These are phyloP conservation scores for Microplitis demolitor DNA, from an alignment of 1,140 invertebrate genomes.

Conservation along the genomic window DNA sequence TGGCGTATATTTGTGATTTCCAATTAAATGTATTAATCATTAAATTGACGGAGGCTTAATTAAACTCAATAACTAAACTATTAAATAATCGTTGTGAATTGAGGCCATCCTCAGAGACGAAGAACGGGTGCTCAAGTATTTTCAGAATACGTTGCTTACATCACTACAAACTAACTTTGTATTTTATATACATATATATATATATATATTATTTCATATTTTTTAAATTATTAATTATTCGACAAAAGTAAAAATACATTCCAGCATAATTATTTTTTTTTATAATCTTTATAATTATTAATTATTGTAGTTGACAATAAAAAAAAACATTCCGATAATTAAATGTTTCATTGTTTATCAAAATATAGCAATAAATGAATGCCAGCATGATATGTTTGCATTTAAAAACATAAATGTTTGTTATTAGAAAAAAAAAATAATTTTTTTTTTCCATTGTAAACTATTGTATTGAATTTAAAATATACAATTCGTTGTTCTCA, in stretches of 20 bases:
- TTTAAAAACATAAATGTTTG: too few species aligned
- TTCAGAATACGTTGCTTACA: slow-evolving; percentile 17
- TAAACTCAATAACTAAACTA: slow-evolving; percentile 62
- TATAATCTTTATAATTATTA: background rate
- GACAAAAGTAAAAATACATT: background rate
- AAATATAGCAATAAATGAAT: too few species aligned
- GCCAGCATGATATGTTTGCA: too few species aligned
- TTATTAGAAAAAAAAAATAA: too few species aligned
- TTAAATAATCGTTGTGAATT: slow-evolving; percentile 61
- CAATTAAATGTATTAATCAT: slow-evolving; percentile 63
- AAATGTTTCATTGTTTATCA: too few species aligned
- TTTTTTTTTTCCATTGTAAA: too few species aligned
- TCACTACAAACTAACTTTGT: slow-evolving; percentile 5
- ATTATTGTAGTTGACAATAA: background rate
- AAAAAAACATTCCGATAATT: background rate
- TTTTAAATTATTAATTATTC: background rate
- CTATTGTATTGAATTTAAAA: too few species aligned
- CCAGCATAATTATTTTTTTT: background rate
- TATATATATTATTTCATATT: background rate
- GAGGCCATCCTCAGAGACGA: slow-evolving; percentile 49
- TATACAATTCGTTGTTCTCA: too few species aligned
- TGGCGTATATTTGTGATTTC: slow-evolving; percentile 50
- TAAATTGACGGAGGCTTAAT: slow-evolving; percentile 60
- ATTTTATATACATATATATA: background rate
- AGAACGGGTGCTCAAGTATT: slow-evolving; percentile 17